Evolutionary conservation across 1,140 invertebrate genomes (phyloP).

Genomic region (Adoxophyes honmai): DNA sequence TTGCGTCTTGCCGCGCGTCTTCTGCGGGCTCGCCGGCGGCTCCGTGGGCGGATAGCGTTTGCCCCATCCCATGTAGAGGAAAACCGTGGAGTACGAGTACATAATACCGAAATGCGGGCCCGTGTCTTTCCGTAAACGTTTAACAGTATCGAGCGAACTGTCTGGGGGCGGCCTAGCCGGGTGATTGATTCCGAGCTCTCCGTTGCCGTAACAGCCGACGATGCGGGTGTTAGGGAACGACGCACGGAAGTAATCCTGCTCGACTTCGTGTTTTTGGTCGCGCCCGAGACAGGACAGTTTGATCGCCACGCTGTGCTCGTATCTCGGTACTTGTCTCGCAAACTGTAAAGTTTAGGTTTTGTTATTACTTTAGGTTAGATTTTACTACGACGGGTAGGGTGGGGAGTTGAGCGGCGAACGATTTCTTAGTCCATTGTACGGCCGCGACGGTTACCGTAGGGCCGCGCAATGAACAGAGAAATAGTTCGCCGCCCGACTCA

Average conservation of each 20-base stretch:
- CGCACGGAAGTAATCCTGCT: slow-evolving; percentile 53
- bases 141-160: slow-evolving; percentile 20
- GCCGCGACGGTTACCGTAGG: no score
- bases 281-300: slow-evolving; percentile 71
- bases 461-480: no score
- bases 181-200: slow-evolving; percentile 57
- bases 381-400: no score
- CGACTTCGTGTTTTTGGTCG: slow-evolving; percentile 49
- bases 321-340: slow-evolving; percentile 51
- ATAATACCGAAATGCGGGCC: slow-evolving; percentile 47
- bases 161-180: slow-evolving; percentile 20
- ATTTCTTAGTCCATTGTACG: no score
- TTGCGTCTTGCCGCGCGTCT: slow-evolving; percentile 9
- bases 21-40: background rate
- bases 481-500: no score
- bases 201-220: slow-evolving; percentile 62
- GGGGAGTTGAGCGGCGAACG: no score
- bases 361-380: no score
- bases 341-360: slow-evolving; percentile 44
- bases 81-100: slow-evolving; percentile 64
- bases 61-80: slow-evolving; percentile 66
- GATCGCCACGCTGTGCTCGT: slow-evolving; percentile 56
- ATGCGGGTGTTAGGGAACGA: slow-evolving; percentile 59
- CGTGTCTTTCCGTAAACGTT: slow-evolving; percentile 32
- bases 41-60: slow-evolving; percentile 28